A percentile compares a stretch with the other conserved stretches of the same genome.
Evolutionary conservation across 1,140 invertebrate species (phyloP).

Genomic region (Heliconius hermathena): DNA sequence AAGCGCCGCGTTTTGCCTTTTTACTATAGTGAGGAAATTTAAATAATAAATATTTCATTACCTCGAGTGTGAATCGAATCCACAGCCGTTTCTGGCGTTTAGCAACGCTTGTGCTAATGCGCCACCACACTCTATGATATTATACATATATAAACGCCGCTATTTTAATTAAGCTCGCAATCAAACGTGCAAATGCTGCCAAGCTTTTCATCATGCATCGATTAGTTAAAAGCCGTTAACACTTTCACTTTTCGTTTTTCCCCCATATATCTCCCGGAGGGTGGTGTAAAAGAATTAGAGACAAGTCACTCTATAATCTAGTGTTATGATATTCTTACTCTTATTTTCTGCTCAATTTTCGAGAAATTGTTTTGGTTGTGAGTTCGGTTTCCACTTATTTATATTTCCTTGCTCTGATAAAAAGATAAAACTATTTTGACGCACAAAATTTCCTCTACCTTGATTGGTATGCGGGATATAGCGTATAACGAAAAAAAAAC

Average conservation of each 20-base stretch:
- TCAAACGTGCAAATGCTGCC: constrained; percentile 8
- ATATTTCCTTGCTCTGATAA: too few relatives aligned
- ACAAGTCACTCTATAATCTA: too few relatives aligned
- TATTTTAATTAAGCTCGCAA: constrained; percentile 8
- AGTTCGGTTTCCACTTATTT: too few relatives aligned
- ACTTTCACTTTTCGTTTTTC: background rate
- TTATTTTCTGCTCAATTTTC: too few relatives aligned
- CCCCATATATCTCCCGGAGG: background rate
- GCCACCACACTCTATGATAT: too few relatives aligned
- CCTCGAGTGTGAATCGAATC: too few relatives aligned
- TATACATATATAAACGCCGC: background rate
- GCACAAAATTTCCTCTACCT: background rate
- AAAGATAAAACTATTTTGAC: too few relatives aligned
- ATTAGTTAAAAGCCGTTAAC: background rate
- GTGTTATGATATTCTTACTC: too few relatives aligned
- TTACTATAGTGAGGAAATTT: background rate
- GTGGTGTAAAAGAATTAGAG: background rate
- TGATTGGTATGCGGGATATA: background rate
- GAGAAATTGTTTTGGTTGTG: too few relatives aligned
- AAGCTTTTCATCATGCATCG: constrained; percentile 3
- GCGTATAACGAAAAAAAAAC: background rate
- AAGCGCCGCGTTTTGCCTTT: background rate
- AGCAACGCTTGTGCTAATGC: too few relatives aligned
- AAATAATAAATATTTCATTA: too few relatives aligned
- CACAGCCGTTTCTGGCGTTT: too few relatives aligned